These are phyloP conservation scores for Sebastes oblongus DNA, from an alignment of 2,797 vertebrate species.

Conservation along the genomic window DNA sequence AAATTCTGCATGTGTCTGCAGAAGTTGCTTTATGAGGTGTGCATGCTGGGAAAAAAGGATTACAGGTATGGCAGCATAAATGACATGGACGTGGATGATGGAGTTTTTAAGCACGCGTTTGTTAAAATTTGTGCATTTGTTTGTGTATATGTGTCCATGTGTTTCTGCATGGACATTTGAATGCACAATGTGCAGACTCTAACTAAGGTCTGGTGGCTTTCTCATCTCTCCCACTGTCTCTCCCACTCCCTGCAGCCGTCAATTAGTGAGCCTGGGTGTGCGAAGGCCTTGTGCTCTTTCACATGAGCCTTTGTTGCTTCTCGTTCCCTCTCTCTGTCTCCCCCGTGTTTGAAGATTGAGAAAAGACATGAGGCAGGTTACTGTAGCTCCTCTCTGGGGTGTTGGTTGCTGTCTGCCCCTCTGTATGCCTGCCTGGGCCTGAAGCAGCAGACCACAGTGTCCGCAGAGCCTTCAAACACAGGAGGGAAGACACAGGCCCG, in stretches of 20 bases:
- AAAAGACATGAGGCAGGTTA: conserved; percentile 81
- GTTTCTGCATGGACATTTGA: conserved; percentile 49
- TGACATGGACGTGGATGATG: not conserved
- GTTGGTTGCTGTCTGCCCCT: conserved; percentile 57
- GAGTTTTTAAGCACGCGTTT: conserved; percentile 7
- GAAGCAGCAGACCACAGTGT: conserved; percentile 54
- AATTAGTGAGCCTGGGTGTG: conserved; percentile 80
- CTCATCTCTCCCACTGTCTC: conserved; percentile 61
- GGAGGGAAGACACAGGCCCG: conserved; percentile 24
- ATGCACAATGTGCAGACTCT: conserved; percentile 27
- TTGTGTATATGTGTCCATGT: conserved; percentile 4
- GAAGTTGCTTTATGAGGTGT: conserved; percentile 19
- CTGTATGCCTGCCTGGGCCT: conserved; percentile 54
- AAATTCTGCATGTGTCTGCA: conserved; percentile 34
- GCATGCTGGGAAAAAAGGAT: not conserved
- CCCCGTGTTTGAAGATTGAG: conserved; percentile 79
- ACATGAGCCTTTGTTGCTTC: conserved; percentile 79
- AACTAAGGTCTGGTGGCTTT: conserved; percentile 52
- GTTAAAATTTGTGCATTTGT: conserved; percentile 30
- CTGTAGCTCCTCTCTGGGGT: conserved; percentile 67
- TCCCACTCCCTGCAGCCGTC: conserved; percentile 78
- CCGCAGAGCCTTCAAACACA: conserved; percentile 62
- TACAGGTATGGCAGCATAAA: conserved; percentile 25
- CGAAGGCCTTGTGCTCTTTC: conserved; percentile 75
- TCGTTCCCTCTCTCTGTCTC: conserved; percentile 52